Percentiles rank a stretch among this genome's conserved stretches.
Conservation (phyloP, 2,113 vertebrate species). For the Amazona vittata region DNA sequence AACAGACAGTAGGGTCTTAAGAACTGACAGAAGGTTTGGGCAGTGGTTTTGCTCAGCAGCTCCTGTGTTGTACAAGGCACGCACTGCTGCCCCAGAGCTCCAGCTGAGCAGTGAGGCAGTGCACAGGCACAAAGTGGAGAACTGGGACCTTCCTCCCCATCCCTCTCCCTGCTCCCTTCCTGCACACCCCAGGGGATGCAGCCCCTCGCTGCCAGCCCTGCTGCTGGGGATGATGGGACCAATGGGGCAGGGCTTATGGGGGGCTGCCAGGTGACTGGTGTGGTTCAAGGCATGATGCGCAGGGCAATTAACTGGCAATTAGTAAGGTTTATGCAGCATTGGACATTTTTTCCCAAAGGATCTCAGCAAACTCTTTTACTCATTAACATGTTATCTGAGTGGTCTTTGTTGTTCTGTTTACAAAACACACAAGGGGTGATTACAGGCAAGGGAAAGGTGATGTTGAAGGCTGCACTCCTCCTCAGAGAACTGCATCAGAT, state of each 20-base stretch:
- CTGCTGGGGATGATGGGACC: neutral
- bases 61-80: neutral
- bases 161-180: neutral
- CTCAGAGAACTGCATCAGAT: neutral
- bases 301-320: neutral
- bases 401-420: neutral
- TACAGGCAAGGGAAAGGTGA: neutral
- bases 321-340: neutral
- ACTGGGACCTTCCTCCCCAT: neutral
- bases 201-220: neutral
- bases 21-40: neutral
- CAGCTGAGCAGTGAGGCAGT: accelerated
- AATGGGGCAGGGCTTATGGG: accelerated
- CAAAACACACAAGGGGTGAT: neutral
- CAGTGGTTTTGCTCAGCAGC: neutral
- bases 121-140: neutral
- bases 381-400: neutral
- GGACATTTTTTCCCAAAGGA: neutral
- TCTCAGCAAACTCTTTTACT: neutral
- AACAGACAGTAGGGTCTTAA: neutral
- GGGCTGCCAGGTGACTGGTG: neutral
- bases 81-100: too few species aligned
- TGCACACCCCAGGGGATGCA: accelerated
- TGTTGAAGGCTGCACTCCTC: neutral
- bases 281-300: accelerated